Evolutionary conservation across 2,888 invertebrate genomes (phyloP).

Genomic region (Pardosa pseudoannulata): DNA sequence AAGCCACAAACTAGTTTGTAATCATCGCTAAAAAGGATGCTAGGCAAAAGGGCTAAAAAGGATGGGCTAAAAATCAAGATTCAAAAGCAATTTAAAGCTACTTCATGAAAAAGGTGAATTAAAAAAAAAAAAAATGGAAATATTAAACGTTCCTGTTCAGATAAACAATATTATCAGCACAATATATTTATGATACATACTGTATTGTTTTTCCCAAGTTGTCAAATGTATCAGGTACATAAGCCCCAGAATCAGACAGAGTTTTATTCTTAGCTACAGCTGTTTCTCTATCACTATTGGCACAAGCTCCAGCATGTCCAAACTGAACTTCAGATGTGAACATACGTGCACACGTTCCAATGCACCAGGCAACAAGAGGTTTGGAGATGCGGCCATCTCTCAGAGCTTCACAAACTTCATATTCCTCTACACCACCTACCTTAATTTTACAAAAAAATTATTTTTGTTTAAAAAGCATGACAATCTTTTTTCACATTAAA

Average conservation of each 20-base stretch:
- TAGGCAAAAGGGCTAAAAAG: no score
- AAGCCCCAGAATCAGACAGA: conserved; percentile 88
- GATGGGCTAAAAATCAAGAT: no score
- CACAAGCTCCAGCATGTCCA: conserved; percentile 99
- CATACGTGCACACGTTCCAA: conserved; percentile 90
- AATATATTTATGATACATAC: conserved; percentile 76
- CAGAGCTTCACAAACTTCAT: conserved; percentile 94
- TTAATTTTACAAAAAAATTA: no score
- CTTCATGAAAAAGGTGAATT: no score
- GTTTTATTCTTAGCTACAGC: conserved; percentile 94
- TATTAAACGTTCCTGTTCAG: no score
- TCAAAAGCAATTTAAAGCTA: no score
- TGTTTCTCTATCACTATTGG: conserved; percentile 94
- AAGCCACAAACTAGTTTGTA: no score
- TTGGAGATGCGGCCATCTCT: conserved; percentile 89
- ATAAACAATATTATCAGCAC: no score
- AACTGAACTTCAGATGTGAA: conserved; percentile 95
- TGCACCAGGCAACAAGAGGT: conserved; percentile 99
- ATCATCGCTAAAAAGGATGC: no score
- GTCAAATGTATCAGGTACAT: conserved; percentile 95
- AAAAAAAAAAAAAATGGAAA: no score
- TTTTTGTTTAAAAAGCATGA: no score
- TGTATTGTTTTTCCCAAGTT: conserved; percentile 88
- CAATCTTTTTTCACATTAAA: no score
- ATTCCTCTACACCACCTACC: conserved; percentile 98